A percentile compares a stretch with the other conserved stretches of the same genome.
Evolutionary conservation across 2,888 invertebrate species (phyloP).

Genomic region (Amitus sp.): DNA sequence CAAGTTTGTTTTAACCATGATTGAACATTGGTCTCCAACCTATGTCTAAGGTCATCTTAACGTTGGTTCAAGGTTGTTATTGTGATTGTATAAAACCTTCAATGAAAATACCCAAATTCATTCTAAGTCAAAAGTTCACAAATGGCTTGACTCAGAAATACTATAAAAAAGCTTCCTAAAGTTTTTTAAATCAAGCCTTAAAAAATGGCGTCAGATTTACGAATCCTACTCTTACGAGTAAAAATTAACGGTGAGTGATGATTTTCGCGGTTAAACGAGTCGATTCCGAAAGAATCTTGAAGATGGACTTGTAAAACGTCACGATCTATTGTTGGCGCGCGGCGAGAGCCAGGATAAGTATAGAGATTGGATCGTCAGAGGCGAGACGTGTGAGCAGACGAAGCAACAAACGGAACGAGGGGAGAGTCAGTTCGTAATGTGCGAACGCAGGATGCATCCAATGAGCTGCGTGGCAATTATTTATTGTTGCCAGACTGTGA

Average conservation of each 20-base stretch:
- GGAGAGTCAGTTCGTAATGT: constrained; percentile 48
- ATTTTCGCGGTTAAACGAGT: neutral
- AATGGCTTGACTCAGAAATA: too few relatives aligned
- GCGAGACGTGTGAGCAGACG: constrained; percentile 53
- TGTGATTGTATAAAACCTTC: too few relatives aligned
- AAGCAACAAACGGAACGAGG: constrained; percentile 56
- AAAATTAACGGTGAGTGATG: neutral
- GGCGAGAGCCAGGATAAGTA: constrained; percentile 27
- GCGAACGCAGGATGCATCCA: constrained; percentile 62
- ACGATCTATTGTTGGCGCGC: constrained; percentile 36
- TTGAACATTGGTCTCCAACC: too few relatives aligned
- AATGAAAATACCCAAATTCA: too few relatives aligned
- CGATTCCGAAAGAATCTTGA: neutral
- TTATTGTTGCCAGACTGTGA: constrained; percentile 59
- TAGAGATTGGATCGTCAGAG: constrained; percentile 43
- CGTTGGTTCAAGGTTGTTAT: too few relatives aligned
- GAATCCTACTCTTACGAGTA: neutral
- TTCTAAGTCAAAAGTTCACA: too few relatives aligned
- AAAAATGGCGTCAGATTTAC: neutral
- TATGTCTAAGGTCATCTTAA: too few relatives aligned
- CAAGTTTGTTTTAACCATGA: too few relatives aligned
- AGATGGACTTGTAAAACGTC: constrained; percentile 27
- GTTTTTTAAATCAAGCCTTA: too few relatives aligned
- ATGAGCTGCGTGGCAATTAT: constrained; percentile 62
- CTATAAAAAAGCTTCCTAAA: too few relatives aligned